Conservation (phyloP, 2,113 vertebrate genomes). For the Mastomys coucha region DNA sequence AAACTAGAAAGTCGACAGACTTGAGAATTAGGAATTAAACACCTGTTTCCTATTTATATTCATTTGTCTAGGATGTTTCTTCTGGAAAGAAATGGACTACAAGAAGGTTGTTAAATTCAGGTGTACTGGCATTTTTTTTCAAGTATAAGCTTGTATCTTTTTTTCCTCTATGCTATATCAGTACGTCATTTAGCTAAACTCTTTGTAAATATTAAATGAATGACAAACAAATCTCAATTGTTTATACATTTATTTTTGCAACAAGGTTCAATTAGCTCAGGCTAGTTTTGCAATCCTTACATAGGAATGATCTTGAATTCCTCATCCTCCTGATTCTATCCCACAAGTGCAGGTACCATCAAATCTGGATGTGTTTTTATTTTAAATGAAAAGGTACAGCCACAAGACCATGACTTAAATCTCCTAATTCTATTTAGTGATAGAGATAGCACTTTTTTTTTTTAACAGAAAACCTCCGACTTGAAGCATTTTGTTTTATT, state of each 20-base stretch:
- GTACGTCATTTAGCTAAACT: neutral
- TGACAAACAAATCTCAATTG: constrained; percentile 37
- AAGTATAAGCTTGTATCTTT: constrained; percentile 40
- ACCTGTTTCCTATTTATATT: neutral
- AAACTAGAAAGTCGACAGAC: neutral
- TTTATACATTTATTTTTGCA: neutral
- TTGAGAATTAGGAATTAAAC: constrained; percentile 19
- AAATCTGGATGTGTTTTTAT: neutral
- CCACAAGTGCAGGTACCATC: neutral
- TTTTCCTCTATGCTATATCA: constrained; percentile 56
- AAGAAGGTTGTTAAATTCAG: constrained; percentile 32
- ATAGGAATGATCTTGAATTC: neutral
- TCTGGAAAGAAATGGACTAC: constrained; percentile 12
- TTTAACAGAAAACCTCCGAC: neutral
- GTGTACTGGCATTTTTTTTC: constrained; percentile 20
- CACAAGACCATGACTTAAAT: neutral
- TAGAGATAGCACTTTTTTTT: constrained; percentile 24
- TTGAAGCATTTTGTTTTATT: constrained; percentile 36
- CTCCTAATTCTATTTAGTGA: constrained; percentile 17
- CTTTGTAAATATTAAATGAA: constrained; percentile 66
- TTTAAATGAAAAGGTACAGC: neutral
- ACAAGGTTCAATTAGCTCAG: neutral
- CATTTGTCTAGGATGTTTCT: constrained; percentile 52
- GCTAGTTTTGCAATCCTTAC: neutral
- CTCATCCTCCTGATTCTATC: neutral